Evolutionary conservation across 2,888 invertebrate species (phyloP), one percentile per base, ranked within the genome.

Genomic region (Ptychoptera contaminata): DNA sequence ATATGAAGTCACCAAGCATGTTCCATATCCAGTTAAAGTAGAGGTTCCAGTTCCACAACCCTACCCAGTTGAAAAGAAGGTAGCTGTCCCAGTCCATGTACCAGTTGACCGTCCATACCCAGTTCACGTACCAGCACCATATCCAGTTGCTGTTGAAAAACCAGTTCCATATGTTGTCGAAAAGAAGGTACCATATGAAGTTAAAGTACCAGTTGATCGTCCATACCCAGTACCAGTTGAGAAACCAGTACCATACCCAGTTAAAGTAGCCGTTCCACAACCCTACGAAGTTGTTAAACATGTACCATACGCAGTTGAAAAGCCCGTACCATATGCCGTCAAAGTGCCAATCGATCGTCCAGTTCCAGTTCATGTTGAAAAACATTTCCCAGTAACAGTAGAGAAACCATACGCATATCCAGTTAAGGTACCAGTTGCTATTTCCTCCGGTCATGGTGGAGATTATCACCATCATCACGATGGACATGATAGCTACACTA

Each of bases 221-320:
- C 72, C 76, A 46, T 78, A 79, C 48, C 81, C 82, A 11, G 64
- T 82, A 75, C 79, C 80, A 40, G 83, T 84, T 15, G 78, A 79
- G 56, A 82, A 82, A 57, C 70, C 74, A 48, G 67, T 83, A 39
- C 70, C 70, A 54, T 73, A 73, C 62, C 75, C 79, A 49, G 77
- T 79, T 69, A 74, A 54, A 58, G 70, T 51, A 50, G 69, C 52
- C 76, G 63, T 67, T 43, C 66, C 66, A 48, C 61, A 63, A 51
- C 67, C 67, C 45, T 67, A 66, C 50, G 74, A 78, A 52, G 68
- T 74, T 2, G 65, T 72, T 35, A 81, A 77, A 61, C 69, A 76
- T 52, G 69, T 79, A 16, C 76, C 79, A 31, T 76, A 77, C 7
- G 72, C 74, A 64, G 75, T 74, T 11, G 69, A 70, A 49, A 72